Base-by-base conservation (phyloP, 2,888 invertebrate species). In the Ichneumoninae sp. region DNA sequence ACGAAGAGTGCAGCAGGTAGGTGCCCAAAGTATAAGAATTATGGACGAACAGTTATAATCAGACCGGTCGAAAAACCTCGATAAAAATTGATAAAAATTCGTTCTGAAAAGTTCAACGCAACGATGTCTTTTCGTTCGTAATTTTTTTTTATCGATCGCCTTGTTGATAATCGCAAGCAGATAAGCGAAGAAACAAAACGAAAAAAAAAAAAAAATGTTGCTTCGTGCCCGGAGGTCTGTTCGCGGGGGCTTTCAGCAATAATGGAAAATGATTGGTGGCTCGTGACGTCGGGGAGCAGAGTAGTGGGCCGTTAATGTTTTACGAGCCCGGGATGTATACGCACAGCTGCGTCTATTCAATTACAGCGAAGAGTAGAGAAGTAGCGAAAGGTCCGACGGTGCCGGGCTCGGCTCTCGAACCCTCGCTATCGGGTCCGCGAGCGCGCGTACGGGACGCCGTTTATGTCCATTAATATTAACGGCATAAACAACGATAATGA, bases 391-490 rank as follows among this genome's bases (percentile, higher is more conserved):
- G 33, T 63, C 33, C 63, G 26, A 44, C 50, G 47, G 2, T 16
- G 19, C 16, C 57, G 22, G 57, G 10, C 57, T 26, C 57, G 57
- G n/a, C 52, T n/a, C 52, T 40, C 69, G n/a, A 33, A n/a, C 33
- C 26, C n/a, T 22, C 47, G 69, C 66, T 66, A 69, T 69, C 50
- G 69, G 26, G 50, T 69, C 69, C 30, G 44, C 44, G 40, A 26
- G 26, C 22, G 22, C 73, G 75, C 33, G 85, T 89, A 84, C 83
- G 16, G 6, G 7, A 75, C 87, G 77, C 78, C 40, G 86, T 87
- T 88, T 88, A 88, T 88, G 87, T 90, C 89, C 88, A 91, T 92
- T 91, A 92, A 92, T 91, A 91, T 92, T 90, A 91, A 91, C 89
- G 89, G 90, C 91, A 89, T 84, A 89, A 89, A 88, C 88, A 88